Conservation (phyloP, 2,888 invertebrate genomes). For the Odontothrips loti region DNA sequence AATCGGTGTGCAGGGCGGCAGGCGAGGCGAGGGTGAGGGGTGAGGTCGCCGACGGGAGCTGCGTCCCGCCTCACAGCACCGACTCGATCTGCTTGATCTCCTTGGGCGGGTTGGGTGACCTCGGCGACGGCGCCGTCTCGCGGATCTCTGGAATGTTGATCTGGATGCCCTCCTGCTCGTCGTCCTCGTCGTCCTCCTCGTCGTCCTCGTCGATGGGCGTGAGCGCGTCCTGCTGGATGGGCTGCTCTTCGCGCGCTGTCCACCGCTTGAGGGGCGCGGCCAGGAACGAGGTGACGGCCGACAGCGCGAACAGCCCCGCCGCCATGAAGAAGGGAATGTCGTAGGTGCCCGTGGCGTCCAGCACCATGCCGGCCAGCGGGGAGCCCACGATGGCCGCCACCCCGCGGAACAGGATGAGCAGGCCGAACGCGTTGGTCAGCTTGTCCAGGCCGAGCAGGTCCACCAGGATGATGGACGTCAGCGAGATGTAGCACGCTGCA, state of each 20-base stretch:
- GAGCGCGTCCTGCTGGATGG: conserved; percentile 64
- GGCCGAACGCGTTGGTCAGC: conserved; percentile 92
- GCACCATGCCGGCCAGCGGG: conserved; percentile 78
- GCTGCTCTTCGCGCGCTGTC: conserved; percentile 54
- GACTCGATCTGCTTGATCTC: conserved; percentile 69
- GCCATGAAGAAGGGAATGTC: conserved; percentile 88
- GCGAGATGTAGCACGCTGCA: conserved; percentile 88
- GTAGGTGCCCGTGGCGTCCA: conserved; percentile 78
- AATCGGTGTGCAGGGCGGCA: not conserved
- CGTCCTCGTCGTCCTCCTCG: conserved; percentile 64
- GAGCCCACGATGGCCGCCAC: conserved; percentile 84
- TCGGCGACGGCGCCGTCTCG: conserved; percentile 69
- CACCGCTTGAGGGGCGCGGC: conserved; percentile 65
- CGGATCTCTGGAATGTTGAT: conserved; percentile 64
- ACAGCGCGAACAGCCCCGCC: conserved; percentile 75
- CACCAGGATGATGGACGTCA: conserved; percentile 94
- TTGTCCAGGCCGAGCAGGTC: conserved; percentile 91
- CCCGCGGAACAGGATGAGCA: conserved; percentile 90
- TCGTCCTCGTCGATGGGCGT: conserved; percentile 74
- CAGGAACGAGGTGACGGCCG: conserved; percentile 78
- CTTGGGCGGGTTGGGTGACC: conserved; percentile 51
- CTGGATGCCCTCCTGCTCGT: conserved; percentile 60
- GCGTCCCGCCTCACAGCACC: conserved; percentile 55
- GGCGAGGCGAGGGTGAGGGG: not conserved
- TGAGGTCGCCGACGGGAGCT: not conserved